phyloP scores from a whole-genome alignment of 2,113 vertebrate species.

The Perca flavescens region DNA sequence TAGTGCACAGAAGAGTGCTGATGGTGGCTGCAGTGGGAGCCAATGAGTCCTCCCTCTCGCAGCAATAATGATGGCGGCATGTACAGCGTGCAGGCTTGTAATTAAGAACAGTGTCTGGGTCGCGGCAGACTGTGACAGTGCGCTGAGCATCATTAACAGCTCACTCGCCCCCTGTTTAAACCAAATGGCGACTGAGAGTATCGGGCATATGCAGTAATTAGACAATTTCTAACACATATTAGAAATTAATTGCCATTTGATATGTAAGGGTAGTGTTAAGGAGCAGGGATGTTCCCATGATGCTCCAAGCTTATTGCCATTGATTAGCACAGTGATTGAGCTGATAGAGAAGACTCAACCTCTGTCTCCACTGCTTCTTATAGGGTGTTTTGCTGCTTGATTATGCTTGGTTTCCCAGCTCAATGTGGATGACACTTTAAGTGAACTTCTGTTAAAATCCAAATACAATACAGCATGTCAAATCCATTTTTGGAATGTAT shows the following conservation, averaged over 20 bases:
- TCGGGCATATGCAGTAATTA: constrained; percentile 70
- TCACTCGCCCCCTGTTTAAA: constrained; percentile 48
- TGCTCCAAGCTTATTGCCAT: constrained; percentile 58
- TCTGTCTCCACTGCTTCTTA: constrained; percentile 20
- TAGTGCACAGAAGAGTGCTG: constrained; percentile 15
- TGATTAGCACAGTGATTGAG: constrained; percentile 65
- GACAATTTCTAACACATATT: constrained; percentile 71
- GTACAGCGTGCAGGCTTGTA: constrained; percentile 54
- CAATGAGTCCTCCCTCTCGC: constrained; percentile 20
- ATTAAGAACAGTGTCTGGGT: constrained; percentile 67
- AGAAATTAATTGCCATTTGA: constrained; percentile 77
- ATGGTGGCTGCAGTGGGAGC: constrained; percentile 34
- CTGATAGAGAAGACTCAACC: constrained; percentile 47
- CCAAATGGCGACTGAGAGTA: constrained; percentile 36
- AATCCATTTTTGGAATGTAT: constrained; percentile 4
- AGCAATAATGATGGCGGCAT: constrained; percentile 46
- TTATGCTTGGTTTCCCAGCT: background rate
- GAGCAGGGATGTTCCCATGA: constrained; percentile 42
- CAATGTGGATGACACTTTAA: constrained; percentile 16
- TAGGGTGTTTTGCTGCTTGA: constrained; percentile 12
- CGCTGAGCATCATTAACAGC: constrained; percentile 69
- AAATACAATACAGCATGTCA: constrained; percentile 7
- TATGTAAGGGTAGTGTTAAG: constrained; percentile 70
- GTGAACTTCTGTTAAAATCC: constrained; percentile 31
- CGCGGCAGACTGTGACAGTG: constrained; percentile 31